These are phyloP conservation scores for Sprattus sprattus DNA, from an alignment of 2,113 vertebrate species.

Conservation along the genomic window DNA sequence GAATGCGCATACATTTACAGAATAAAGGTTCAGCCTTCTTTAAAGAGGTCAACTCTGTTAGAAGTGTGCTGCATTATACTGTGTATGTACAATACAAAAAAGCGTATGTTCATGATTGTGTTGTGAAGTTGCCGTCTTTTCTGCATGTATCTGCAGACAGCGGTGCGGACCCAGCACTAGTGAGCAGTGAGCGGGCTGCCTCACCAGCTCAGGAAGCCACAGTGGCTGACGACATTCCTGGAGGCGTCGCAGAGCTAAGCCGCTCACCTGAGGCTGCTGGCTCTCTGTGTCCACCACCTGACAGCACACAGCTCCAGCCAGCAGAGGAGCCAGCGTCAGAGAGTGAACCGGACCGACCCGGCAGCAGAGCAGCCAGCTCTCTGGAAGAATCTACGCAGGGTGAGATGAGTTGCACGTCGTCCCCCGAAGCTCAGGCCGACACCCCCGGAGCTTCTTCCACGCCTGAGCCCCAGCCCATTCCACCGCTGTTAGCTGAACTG, in stretches of 20 bases:
- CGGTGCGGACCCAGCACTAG: slow-evolving; percentile 30
- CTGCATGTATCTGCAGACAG: slow-evolving; percentile 36
- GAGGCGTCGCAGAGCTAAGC: neutral
- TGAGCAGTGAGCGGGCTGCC: slow-evolving; percentile 25
- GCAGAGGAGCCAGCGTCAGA: neutral
- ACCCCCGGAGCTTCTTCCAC: neutral
- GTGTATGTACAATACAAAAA: too few relatives aligned
- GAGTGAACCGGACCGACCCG: neutral
- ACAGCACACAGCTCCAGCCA: slow-evolving; percentile 33
- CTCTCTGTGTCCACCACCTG: neutral
- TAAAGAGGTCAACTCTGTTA: too few relatives aligned
- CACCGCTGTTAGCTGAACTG: slow-evolving; percentile 6
- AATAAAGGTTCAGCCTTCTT: too few relatives aligned
- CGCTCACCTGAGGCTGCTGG: neutral
- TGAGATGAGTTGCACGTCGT: neutral
- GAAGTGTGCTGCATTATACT: too few relatives aligned
- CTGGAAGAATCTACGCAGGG: neutral
- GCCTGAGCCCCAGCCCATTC: neutral
- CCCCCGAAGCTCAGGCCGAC: neutral
- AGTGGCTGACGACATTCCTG: neutral
- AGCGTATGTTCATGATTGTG: too few relatives aligned
- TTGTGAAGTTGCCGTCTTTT: neutral
- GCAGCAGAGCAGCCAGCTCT: neutral
- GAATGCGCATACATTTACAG: too few relatives aligned
- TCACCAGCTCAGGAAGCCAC: slow-evolving; percentile 35